Evolutionary conservation across 2,888 invertebrate species (phyloP).

Genomic region (Agrilus biguttatus): DNA sequence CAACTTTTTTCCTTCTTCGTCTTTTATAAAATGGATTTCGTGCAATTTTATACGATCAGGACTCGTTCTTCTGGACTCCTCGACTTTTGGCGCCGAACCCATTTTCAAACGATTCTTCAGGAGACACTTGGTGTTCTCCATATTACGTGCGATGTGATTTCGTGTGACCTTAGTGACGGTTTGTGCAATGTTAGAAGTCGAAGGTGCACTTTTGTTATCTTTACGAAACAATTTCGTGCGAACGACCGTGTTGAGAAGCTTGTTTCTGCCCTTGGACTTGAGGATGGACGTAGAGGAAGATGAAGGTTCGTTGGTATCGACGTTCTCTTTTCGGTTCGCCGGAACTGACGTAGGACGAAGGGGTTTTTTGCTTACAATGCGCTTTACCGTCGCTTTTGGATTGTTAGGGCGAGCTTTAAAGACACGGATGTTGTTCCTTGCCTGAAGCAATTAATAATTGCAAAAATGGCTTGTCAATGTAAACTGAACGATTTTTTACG

Average conservation of each 20-base stretch:
- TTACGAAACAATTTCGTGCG: no score
- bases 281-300: neutral
- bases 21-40: slow-evolving; percentile 28
- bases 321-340: slow-evolving; percentile 26
- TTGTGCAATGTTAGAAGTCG: neutral
- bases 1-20: slow-evolving; percentile 23
- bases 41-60: slow-evolving; percentile 18
- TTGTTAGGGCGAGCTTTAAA: no score
- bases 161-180: slow-evolving; percentile 1
- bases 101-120: slow-evolving; percentile 7
- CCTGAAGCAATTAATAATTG: no score
- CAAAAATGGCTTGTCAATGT: no score
- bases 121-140: slow-evolving; percentile 4
- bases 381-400: neutral
- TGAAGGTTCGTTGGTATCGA: slow-evolving; percentile 9
- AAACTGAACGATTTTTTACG: no score
- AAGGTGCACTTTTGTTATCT: neutral
- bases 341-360: slow-evolving; percentile 15
- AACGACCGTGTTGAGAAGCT: no score
- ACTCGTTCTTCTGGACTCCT: slow-evolving; percentile 10
- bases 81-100: slow-evolving; percentile 6
- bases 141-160: slow-evolving; percentile 6
- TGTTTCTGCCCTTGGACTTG: no score
- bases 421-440: no score
- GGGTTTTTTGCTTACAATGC: slow-evolving; percentile 7